phyloP scores from a whole-genome alignment of 2,888 invertebrate species.

The Rapana venosa region DNA sequence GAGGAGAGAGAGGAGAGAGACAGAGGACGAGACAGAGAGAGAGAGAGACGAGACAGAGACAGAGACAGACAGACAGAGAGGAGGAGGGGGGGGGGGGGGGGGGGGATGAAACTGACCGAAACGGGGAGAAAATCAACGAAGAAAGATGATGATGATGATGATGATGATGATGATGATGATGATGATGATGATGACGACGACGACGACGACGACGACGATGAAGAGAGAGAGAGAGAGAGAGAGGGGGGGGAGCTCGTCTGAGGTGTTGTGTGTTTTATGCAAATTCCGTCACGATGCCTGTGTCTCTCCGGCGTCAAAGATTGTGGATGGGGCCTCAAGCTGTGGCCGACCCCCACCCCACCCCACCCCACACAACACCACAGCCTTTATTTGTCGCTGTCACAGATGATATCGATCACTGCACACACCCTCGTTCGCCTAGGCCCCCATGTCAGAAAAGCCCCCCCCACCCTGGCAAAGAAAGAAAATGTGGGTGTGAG shows the following conservation, averaged over 20 bases:
- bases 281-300: neutral
- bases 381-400: neutral
- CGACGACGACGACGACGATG: constrained; percentile 7
- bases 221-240: neutral
- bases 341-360: neutral
- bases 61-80: neutral
- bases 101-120: neutral
- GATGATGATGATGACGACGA: constrained; percentile 16
- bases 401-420: neutral
- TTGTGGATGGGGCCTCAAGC: neutral
- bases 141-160: constrained; percentile 12
- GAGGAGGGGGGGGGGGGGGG: neutral
- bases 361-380: too few relatives aligned
- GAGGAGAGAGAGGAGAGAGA: too few relatives aligned
- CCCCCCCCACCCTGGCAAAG: neutral
- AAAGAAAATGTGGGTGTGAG: neutral
- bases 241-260: neutral
- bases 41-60: too few relatives aligned
- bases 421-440: neutral
- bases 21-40: too few relatives aligned
- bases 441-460: too few relatives aligned
- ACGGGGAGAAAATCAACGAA: neutral
- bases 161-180: constrained; percentile 9
- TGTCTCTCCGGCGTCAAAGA: neutral
- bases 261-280: neutral